These are phyloP conservation scores for Microplitis deprimator DNA, from an alignment of 2,888 invertebrate species.

Conservation along the genomic window DNA sequence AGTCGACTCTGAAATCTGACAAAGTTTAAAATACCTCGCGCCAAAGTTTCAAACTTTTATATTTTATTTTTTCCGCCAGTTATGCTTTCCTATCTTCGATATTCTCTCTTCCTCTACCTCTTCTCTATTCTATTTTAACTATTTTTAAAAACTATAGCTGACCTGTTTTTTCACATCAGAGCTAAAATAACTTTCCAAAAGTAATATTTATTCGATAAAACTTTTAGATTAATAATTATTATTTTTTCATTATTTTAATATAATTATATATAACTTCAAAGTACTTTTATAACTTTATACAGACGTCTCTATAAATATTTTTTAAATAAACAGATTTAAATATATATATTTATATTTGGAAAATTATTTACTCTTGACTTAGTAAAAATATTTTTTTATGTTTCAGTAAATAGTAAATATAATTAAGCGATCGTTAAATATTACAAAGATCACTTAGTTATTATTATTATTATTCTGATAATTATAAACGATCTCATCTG, in stretches of 20 bases:
- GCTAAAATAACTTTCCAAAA: background rate
- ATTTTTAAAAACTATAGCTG: background rate
- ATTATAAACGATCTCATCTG: conserved; percentile 3
- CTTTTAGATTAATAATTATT: background rate
- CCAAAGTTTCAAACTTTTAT: too few species aligned
- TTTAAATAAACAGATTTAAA: background rate
- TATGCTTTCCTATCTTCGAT: too few species aligned
- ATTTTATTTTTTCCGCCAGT: too few species aligned
- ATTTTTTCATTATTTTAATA: background rate
- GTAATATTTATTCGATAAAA: background rate
- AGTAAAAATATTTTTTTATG: too few species aligned
- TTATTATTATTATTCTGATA: background rate
- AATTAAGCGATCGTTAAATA: too few species aligned
- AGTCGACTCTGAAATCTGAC: too few species aligned
- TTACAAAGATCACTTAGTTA: background rate
- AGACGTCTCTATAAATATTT: background rate
- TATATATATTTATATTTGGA: background rate
- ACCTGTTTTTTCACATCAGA: background rate
- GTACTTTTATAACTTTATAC: background rate
- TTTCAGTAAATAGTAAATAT: too few species aligned
- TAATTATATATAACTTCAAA: background rate
- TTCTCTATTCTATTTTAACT: background rate
- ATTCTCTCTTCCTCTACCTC: background rate
- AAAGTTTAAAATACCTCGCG: too few species aligned
- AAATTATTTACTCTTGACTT: background rate